A percentile compares a stretch with the other conserved stretches of the same genome.
phyloP scores from a whole-genome alignment of 2,888 invertebrate genomes.

The Eilema depressum region DNA sequence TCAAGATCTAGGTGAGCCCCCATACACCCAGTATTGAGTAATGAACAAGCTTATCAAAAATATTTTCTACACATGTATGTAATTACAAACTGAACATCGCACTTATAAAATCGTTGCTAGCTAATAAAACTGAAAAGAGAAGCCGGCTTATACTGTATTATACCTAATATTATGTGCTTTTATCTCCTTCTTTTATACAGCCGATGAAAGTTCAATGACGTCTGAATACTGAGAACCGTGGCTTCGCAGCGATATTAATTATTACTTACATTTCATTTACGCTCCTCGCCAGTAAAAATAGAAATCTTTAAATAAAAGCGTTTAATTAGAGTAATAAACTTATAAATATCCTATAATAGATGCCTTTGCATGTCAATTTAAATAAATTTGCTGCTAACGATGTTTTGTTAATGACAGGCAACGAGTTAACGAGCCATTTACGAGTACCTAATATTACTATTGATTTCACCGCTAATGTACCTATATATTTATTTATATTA shows the following conservation, averaged over 20 bases:
- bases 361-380: slow-evolving; percentile 50
- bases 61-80: background rate
- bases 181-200: background rate
- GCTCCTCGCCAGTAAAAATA: background rate
- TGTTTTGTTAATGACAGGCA: slow-evolving; percentile 44
- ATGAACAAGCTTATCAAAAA: too few species aligned
- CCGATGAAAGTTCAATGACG: background rate
- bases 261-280: background rate
- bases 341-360: slow-evolving; percentile 41
- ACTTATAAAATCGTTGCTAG: background rate
- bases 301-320: slow-evolving; percentile 2
- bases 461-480: slow-evolving; percentile 26
- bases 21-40: too few species aligned
- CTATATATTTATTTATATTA: background rate
- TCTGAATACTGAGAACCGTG: slow-evolving; percentile 1
- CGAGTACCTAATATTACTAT: slow-evolving; percentile 38
- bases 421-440: slow-evolving; percentile 44
- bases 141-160: background rate
- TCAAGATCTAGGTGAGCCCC: too few species aligned
- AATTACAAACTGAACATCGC: background rate
- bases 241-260: background rate
- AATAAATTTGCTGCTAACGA: slow-evolving; percentile 53
- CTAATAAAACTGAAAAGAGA: background rate
- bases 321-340: slow-evolving; percentile 18
- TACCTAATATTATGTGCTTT: background rate